Percentiles rank a stretch among this genome's conserved stretches.
Evolutionary conservation across 2,797 vertebrate species (phyloP).

Genomic region (Acanthurus tractus): DNA sequence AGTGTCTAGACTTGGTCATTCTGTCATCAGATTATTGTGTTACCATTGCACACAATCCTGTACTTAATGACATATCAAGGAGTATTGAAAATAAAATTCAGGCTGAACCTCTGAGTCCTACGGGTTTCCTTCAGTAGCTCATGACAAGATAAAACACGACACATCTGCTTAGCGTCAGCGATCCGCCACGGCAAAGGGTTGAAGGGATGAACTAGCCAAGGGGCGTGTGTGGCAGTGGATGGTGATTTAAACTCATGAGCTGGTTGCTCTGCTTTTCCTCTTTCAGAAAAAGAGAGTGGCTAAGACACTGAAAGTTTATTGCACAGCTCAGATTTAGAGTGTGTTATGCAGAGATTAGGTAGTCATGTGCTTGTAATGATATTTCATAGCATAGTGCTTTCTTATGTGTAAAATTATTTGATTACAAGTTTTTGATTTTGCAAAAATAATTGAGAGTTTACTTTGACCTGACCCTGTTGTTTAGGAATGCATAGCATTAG

Average conservation of each 20-base stretch:
- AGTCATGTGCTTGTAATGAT: conserved; percentile 3
- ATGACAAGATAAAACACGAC: conserved; percentile 78
- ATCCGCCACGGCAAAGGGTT: conserved; percentile 46
- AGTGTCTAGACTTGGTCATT: conserved; percentile 48
- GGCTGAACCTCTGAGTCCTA: conserved; percentile 54
- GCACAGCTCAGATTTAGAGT: conserved; percentile 11
- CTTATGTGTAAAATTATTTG: background rate
- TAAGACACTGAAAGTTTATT: conserved; percentile 32
- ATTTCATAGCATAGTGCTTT: background rate
- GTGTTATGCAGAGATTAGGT: background rate
- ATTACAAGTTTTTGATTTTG: background rate
- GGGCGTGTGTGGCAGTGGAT: conserved; percentile 73
- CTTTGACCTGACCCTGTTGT: background rate
- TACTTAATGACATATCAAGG: conserved; percentile 58
- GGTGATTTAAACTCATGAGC: conserved; percentile 79
- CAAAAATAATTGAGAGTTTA: background rate
- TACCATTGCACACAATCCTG: conserved; percentile 41
- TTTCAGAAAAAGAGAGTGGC: conserved; percentile 28
- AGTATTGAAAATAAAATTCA: conserved; percentile 56
- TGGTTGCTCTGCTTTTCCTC: conserved; percentile 78
- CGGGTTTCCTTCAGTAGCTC: conserved; percentile 77
- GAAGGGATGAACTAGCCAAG: conserved; percentile 65
- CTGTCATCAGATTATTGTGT: conserved; percentile 58
- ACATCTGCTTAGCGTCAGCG: conserved; percentile 84
- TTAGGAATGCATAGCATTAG: background rate